Evolutionary conservation across 2,113 vertebrate genomes (phyloP), one percentile per base, ranked within the genome.

Genomic region (Zosterops pallidus): DNA sequence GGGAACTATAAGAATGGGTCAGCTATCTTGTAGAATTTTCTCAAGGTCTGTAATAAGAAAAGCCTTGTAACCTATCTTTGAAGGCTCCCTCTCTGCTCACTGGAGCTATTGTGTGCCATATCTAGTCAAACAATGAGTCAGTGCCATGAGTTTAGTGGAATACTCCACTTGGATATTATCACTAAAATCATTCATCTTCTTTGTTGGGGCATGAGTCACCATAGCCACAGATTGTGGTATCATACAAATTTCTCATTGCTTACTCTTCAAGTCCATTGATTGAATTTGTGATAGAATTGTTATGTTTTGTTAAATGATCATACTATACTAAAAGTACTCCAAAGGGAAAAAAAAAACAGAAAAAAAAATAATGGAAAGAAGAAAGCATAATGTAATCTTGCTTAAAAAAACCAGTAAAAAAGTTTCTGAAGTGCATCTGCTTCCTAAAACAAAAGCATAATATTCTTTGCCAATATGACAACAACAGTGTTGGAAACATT

Each of bases 201-300:
- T 94, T 92, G 83, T n/a, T 72, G 75, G 23, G n/a, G 14, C 42
- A 31, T 96, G 90, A 96, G 50, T 97, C 95, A 95, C 65, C 33
- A 41, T 12, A 75, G 67, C 47, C 65, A 42, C 41, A 79, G 59
- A 87, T 41, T 71, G 37, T 68, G 49, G 29, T 28, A 86, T 80
- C 67, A 83, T 68, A 55, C 71, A 71, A 46, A 62, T 85, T 88
- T 86, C 79, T 83, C 25, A 68, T 68, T 91, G 24, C 60, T 91
- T 85, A 50, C 55, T 95, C 65, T 90, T 95, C 35, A 93, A 94
- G 39, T 25, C 37, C 47, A 74, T 67, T 49, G 63, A 55, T 47
- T 70, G 53, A 67, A 79, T 76, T 85, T 85, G 41, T 82, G 50
- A 37, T 69, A 39, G 15, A 20, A 86, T 65, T 89, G 11, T 79